A percentile compares a stretch with the other conserved stretches of the same genome.
Evolutionary conservation across 2,113 vertebrate species (phyloP).

Genomic region (Rhegmatorhina hoffmannsi): DNA sequence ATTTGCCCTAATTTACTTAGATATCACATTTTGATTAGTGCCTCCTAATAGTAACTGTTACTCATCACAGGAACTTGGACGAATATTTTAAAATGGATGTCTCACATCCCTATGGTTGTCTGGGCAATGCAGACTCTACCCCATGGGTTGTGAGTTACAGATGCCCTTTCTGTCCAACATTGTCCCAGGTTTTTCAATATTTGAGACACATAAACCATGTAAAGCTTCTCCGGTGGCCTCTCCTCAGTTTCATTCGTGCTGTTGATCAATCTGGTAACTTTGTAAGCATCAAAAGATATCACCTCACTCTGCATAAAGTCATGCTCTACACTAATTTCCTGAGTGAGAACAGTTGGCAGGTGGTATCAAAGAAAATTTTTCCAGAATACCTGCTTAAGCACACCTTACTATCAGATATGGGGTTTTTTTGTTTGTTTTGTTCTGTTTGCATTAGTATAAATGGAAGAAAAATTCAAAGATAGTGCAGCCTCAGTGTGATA

Average conservation of each 20-base stretch:
- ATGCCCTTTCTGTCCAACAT: neutral
- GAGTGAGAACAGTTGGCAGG: neutral
- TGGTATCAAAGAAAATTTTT: neutral
- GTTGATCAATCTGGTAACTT: neutral
- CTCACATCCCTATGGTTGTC: rapidly evolving
- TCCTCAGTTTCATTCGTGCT: neutral
- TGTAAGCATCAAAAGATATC: neutral
- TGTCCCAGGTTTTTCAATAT: neutral
- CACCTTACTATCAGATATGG: neutral
- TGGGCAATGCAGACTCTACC: neutral
- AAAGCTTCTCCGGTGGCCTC: neutral
- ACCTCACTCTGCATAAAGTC: neutral
- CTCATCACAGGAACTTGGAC: neutral
- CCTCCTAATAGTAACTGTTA: neutral
- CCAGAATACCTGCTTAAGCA: neutral
- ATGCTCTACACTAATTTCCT: neutral
- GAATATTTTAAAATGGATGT: neutral
- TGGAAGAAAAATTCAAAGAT: neutral
- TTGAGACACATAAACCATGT: neutral
- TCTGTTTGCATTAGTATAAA: neutral
- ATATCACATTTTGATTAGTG: neutral
- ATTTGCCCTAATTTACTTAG: neutral
- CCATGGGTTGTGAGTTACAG: neutral
- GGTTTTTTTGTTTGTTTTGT: neutral
- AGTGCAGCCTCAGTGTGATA: neutral